Base-by-base conservation (phyloP, 2,888 invertebrate genomes). In the Agrotis puta region DNA sequence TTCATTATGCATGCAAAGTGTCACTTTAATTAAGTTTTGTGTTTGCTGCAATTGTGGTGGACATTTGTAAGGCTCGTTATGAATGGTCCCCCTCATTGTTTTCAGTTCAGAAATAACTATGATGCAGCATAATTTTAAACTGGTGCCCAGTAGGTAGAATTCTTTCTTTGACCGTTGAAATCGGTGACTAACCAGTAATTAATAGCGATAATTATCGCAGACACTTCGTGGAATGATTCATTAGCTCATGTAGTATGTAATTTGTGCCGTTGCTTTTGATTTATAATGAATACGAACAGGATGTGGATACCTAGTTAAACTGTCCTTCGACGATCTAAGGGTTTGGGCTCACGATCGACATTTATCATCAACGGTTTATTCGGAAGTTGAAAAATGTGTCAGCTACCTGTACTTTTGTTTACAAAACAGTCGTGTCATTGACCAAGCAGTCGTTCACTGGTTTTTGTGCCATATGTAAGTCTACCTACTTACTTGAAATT, bases 21-120 rank as follows among this genome's bases (percentile, higher is more conserved):
- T 95, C 94, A 94, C 85, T 92, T 94, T 94, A 95, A 95, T 95
- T 94, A 94, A 94, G 93, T 94, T 94, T 94, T 92, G 93, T 91
- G 90, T 93, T 82, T 91, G 89, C 87, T 88, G 91, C 91, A 92
- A 91, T 93, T 92, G 93, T 92, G 90, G 89, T 90, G 89, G 92
- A 90, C 92, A 92, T 92, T 91, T 92, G 92, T 89, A 91, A 91
- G 89, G 90, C 86, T 88, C 88, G 88, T 90, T 91, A 91, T 89
- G 89, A 89, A 90, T 89, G 89, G 85, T 85, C 88, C 85, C 85
- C 86, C 83, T 89, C 88, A 91, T 92, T 92, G 91, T 91, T 86
- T 82, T 81, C 77, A 83, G 89, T 85, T 88, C 91, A 91, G 85
- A 93, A 93, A 93, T 93, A 92, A 87, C 89, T 88, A 87, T 92